Conservation (phyloP, 1,140 invertebrate species). For the Platyscapa corneri region DNA sequence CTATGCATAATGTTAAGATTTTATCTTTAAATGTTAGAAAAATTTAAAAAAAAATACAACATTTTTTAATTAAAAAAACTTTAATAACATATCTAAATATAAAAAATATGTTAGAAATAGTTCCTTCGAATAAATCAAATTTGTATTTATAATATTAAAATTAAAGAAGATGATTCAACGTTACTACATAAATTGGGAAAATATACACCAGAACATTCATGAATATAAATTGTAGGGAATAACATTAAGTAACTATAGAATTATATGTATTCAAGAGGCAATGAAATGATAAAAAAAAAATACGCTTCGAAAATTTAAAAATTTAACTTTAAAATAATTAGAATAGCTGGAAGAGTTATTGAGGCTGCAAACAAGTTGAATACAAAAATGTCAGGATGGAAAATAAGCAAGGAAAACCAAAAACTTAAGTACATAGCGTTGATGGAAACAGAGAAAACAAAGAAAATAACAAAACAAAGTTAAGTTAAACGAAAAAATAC, state of each 20-base stretch:
- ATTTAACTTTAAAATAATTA: not conserved
- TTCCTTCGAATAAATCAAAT: too few relatives aligned
- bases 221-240: not conserved
- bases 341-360: not conserved
- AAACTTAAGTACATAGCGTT: not conserved
- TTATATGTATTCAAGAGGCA: not conserved
- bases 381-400: not conserved
- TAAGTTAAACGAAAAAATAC: not conserved
- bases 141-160: too few relatives aligned
- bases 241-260: not conserved
- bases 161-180: too few relatives aligned
- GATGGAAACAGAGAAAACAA: not conserved
- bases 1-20: too few relatives aligned
- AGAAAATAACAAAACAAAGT: not conserved
- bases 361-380: not conserved
- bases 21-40: too few relatives aligned
- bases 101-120: too few relatives aligned
- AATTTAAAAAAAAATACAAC: too few relatives aligned
- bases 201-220: too few relatives aligned
- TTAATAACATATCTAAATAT: too few relatives aligned
- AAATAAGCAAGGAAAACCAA: not conserved
- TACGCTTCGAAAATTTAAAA: not conserved
- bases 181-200: too few relatives aligned
- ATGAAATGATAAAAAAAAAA: not conserved
- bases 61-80: too few relatives aligned